Base-by-base conservation (phyloP, 2,797 vertebrate genomes). In the Zenarchopterus dispar region DNA sequence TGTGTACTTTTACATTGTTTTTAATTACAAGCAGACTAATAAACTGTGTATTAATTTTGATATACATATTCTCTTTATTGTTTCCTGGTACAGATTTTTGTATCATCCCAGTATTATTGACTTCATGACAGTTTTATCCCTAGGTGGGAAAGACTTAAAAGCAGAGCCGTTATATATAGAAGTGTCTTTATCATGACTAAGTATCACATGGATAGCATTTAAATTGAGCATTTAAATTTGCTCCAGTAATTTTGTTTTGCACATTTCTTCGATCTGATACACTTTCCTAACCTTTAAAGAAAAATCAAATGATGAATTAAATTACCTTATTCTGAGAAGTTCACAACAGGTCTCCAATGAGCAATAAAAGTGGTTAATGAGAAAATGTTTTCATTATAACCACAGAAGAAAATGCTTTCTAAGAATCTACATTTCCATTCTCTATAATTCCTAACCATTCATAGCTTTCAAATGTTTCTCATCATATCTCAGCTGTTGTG, bases 31-130 rank as follows among this genome's bases (percentile, higher is more conserved):
- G 48, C 58, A 57, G 70, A 75, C 78, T 26, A 87, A 82, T 86
- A 85, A 87, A 81, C 49, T 1, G 71, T 80, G 66, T 77, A 55
- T 79, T 77, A 13, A 72, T 75, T 73, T 54, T 23, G 77, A 65
- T 75, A 67, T 79, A 82, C 73, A 56, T 2, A 16, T 42, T 69
- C n/a, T 75, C 59, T 51, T 51, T 58, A 69, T 55, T 81, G 70
- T 17, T 60, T 55, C 16, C 75, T 36, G 23, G 56, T 46, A 23
- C n/a, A 55, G 36, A 60, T 51, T 39, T 39, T 15, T 39, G 15
- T 39, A 13, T 36, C 2, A 3, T 39, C 13, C 13, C 13, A 39
- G 8, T 55, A 28, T 36, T 66, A 56, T 48, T 68, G 39, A 61
- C 9, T 21, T 46, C 4, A 36, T 11, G 8, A 22, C 75, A 39